Conservation (phyloP, 2,888 invertebrate species). For the Lochmaea crataegi region DNA sequence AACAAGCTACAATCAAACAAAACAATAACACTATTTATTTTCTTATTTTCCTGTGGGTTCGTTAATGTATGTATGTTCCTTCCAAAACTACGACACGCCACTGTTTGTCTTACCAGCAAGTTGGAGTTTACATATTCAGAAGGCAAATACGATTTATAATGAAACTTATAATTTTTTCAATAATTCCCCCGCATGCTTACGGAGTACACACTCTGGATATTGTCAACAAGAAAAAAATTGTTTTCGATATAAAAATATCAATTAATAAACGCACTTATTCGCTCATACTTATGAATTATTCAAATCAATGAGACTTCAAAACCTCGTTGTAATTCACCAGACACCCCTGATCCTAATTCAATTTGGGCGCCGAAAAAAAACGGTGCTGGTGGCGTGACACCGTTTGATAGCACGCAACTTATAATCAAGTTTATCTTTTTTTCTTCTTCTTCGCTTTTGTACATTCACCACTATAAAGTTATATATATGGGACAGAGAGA, state of each 20-base stretch:
- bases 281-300: conserved; percentile 16
- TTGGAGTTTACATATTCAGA: no score
- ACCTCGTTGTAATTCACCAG: conserved; percentile 19
- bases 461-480: conserved; percentile 31
- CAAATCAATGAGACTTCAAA: conserved; percentile 18
- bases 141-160: no score
- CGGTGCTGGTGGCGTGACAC: conserved; percentile 24
- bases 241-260: background rate
- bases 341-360: conserved; percentile 23
- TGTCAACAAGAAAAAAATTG: background rate
- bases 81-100: no score
- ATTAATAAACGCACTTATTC: background rate
- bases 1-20: no score
- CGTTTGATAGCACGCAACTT: conserved; percentile 30
- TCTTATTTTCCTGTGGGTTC: no score
- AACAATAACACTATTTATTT: no score
- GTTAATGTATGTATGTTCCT: no score
- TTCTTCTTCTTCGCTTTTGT: conserved; percentile 32
- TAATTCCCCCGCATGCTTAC: no score
- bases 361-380: conserved; percentile 26
- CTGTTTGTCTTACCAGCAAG: no score
- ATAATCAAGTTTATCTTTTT: conserved; percentile 29
- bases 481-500: conserved; percentile 29
- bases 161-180: no score
- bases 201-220: background rate